Evolutionary conservation across 2,113 vertebrate genomes (phyloP).

Genomic region (Bujurquina vittata): DNA sequence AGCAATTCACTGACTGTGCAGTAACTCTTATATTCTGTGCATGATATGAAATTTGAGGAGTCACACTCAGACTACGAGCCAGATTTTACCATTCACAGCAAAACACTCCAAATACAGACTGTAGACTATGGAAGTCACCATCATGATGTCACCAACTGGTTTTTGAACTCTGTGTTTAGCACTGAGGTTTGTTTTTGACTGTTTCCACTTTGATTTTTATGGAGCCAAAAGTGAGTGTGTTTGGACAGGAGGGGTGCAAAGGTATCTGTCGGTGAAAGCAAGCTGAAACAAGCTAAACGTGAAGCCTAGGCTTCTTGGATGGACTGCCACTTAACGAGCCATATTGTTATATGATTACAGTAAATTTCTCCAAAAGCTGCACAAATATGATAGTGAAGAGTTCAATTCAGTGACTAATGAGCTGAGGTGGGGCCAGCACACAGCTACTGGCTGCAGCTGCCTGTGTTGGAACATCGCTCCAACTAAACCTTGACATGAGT

Average conservation of each 20-base stretch:
- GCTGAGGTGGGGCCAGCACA: no score
- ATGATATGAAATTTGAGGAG: not conserved
- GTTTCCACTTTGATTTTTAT: not conserved
- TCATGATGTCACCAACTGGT: not conserved
- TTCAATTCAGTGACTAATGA: not conserved
- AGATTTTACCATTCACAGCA: not conserved
- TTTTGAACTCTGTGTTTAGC: not conserved
- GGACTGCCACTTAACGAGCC: not conserved
- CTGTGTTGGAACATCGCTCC: not conserved
- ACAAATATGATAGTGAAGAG: not conserved
- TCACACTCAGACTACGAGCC: not conserved
- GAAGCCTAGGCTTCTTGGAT: not conserved
- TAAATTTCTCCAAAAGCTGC: not conserved
- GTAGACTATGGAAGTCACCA: not conserved
- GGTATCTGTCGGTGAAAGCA: no score
- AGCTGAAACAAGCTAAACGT: not conserved
- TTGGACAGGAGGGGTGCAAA: no score
- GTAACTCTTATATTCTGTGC: not conserved
- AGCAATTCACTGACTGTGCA: constrained; percentile 71
- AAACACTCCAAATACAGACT: not conserved
- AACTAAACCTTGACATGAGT: not conserved
- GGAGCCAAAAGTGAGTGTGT: not conserved
- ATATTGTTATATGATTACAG: not conserved
- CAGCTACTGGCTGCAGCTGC: no score
- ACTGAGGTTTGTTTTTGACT: not conserved